Percentiles rank a stretch among this genome's conserved stretches.
These are phyloP conservation scores for Aratinga solstitialis DNA, from an alignment of 2,797 vertebrate species.

Conservation along the genomic window DNA sequence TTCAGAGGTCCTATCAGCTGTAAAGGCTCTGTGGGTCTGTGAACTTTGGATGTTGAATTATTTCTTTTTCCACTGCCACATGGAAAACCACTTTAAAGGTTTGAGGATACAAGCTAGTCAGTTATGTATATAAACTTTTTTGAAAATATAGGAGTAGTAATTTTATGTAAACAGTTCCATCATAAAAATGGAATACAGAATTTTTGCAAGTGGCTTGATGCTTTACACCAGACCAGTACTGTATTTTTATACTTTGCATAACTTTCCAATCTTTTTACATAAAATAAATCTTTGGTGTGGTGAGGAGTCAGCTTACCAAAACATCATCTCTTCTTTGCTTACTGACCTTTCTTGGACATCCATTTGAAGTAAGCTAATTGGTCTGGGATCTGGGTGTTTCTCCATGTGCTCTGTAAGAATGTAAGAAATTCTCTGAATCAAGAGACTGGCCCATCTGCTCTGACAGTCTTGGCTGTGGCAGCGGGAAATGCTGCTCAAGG, in stretches of 20 bases:
- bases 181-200: neutral
- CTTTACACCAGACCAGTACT: neutral
- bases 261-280: neutral
- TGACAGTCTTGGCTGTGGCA: neutral
- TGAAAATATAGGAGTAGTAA: neutral
- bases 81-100: neutral
- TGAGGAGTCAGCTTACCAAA: neutral
- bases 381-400: neutral
- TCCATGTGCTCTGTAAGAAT: neutral
- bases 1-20: neutral
- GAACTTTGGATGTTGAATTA: neutral
- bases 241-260: neutral
- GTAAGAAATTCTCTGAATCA: neutral
- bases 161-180: neutral
- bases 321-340: neutral
- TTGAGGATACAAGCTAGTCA: neutral
- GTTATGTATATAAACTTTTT: neutral
- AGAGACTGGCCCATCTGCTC: neutral
- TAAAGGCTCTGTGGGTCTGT: neutral
- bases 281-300: neutral
- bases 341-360: neutral
- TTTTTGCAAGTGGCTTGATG: neutral
- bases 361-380: neutral
- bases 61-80: neutral
- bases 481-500: neutral